A percentile compares a stretch with the other conserved stretches of the same genome.
phyloP scores from a whole-genome alignment of 2,888 invertebrate genomes.

The Yponomeuta sedellus region DNA sequence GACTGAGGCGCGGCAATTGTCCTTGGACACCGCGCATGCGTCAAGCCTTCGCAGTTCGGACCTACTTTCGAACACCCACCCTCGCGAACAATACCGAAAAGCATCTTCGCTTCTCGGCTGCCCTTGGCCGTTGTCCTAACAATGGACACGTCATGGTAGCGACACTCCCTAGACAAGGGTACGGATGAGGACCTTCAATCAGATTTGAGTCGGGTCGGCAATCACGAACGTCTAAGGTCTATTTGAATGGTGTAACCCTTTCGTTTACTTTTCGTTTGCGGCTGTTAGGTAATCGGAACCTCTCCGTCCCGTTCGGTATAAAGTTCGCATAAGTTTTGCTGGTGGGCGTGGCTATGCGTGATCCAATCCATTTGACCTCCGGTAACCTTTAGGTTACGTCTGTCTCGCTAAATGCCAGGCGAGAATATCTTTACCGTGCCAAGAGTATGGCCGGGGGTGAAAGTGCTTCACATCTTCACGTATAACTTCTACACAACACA shows the following conservation, averaged over 20 bases:
- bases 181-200: slow-evolving; percentile 2
- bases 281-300: neutral
- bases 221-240: neutral
- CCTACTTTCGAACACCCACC: slow-evolving; percentile 44
- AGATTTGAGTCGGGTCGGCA: neutral
- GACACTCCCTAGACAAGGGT: neutral
- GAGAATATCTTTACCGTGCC: neutral
- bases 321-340: neutral
- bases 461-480: neutral
- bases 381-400: slow-evolving; percentile 23
- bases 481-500: too few species aligned
- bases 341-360: slow-evolving; percentile 49
- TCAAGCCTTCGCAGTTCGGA: slow-evolving; percentile 36
- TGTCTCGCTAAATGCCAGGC: slow-evolving; percentile 5
- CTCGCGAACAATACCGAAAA: slow-evolving; percentile 36
- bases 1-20: slow-evolving; percentile 68
- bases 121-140: slow-evolving; percentile 14
- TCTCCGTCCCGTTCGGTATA: neutral
- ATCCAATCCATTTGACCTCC: slow-evolving; percentile 39
- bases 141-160: neutral
- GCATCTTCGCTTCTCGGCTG: neutral
- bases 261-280: neutral
- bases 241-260: neutral
- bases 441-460: neutral
- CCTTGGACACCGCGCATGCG: slow-evolving; percentile 65